Evolutionary conservation across 2,888 invertebrate species (phyloP).

Genomic region (Zaprionus lineosus): DNA sequence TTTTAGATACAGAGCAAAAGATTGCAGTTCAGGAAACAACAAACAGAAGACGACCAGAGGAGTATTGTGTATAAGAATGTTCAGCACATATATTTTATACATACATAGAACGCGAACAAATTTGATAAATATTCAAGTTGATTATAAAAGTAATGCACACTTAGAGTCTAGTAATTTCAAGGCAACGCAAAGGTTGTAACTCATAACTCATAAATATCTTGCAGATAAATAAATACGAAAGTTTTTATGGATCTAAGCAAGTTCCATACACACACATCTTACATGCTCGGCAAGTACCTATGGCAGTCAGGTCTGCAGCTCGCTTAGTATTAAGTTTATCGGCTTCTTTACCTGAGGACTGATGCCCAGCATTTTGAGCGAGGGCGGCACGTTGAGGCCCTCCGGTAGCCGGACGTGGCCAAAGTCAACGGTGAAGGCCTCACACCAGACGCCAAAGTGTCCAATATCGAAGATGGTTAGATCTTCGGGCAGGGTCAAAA

Average conservation of each 20-base stretch:
- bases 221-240: constrained; percentile 51
- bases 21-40: constrained; percentile 42
- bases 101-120: constrained; percentile 28
- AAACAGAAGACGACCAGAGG: constrained; percentile 60
- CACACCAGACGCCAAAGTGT: constrained; percentile 96
- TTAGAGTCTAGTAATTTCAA: constrained; percentile 63
- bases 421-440: constrained; percentile 95
- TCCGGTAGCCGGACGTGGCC: constrained; percentile 92
- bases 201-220: constrained; percentile 47
- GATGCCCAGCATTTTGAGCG: constrained; percentile 95
- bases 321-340: constrained; percentile 75
- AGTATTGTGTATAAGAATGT: constrained; percentile 58
- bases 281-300: constrained; percentile 42
- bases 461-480: constrained; percentile 96
- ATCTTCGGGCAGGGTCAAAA: constrained; percentile 93
- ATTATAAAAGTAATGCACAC: constrained; percentile 50
- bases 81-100: constrained; percentile 64
- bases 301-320: constrained; percentile 67
- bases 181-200: constrained; percentile 40
- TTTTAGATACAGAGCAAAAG: constrained; percentile 61
- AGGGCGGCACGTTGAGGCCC: constrained; percentile 92
- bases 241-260: constrained; percentile 28
- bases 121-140: constrained; percentile 34
- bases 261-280: constrained; percentile 28
- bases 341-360: constrained; percentile 92